These are phyloP conservation scores for Mandrillus leucophaeus DNA, from an alignment of 2,113 vertebrate genomes.

Conservation along the genomic window DNA sequence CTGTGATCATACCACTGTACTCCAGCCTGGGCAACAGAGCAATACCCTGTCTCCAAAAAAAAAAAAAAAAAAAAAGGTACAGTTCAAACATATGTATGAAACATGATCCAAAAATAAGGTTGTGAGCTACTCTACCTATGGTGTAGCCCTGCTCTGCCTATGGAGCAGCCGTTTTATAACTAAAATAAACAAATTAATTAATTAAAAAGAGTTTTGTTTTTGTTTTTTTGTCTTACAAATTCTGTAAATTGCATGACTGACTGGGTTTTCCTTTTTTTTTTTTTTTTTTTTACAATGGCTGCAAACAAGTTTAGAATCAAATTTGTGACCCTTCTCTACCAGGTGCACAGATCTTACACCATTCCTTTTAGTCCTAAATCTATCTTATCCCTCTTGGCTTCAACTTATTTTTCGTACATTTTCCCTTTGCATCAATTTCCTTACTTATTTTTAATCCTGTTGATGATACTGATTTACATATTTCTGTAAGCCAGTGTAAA, in stretches of 20 bases:
- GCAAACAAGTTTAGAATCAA: conserved; percentile 22
- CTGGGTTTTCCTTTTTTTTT: background rate
- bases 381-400: background rate
- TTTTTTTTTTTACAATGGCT: background rate
- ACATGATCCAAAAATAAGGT: background rate
- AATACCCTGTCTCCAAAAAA: background rate
- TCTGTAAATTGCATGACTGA: background rate
- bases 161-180: no score
- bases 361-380: background rate
- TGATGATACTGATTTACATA: background rate
- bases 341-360: background rate
- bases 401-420: conserved; percentile 12
- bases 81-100: background rate
- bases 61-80: background rate
- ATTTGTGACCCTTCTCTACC: background rate
- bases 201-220: background rate
- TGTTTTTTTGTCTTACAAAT: background rate
- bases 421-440: background rate
- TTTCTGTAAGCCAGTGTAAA: background rate
- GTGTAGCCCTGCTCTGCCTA: no score
- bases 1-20: no score
- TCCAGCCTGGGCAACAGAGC: background rate
- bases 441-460: background rate
- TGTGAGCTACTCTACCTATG: no score
- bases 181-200: no score